phyloP scores from a whole-genome alignment of 35 echinoderm and acorn worm species.

The Ophiothrix spiculata region DNA sequence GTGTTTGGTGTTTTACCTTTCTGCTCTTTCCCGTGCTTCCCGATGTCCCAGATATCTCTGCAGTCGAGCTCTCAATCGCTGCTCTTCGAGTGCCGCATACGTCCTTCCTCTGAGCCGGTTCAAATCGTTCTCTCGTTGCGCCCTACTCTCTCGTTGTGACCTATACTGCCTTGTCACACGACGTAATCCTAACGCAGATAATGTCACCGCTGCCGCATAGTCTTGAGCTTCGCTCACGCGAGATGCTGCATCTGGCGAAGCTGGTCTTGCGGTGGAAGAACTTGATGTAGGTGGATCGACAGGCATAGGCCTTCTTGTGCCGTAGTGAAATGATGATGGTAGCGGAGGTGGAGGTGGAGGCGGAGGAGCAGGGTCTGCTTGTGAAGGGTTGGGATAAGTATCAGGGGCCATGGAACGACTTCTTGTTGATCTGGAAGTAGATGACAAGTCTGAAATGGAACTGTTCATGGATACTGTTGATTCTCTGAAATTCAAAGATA shows the following conservation, averaged over 20 bases:
- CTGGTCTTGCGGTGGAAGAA: neutral
- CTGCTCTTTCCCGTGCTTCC: neutral
- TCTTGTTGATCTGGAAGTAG: slow-evolving; percentile 7
- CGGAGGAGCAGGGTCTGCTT: neutral
- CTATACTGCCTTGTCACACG: neutral
- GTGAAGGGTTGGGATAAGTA: slow-evolving; percentile 27
- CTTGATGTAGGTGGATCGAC: neutral
- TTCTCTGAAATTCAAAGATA: neutral
- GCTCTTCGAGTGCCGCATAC: neutral
- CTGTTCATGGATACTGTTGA: neutral
- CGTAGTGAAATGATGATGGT: slow-evolving; percentile 11
- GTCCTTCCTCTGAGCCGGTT: neutral
- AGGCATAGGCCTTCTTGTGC: neutral
- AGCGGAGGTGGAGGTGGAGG: slow-evolving; percentile 5
- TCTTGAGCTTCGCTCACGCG: slow-evolving; percentile 40
- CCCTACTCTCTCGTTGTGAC: neutral
- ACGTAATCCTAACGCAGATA: slow-evolving; percentile 29
- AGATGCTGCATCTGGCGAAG: slow-evolving; percentile 38
- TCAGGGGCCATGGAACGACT: slow-evolving; percentile 28
- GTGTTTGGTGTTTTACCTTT: neutral
- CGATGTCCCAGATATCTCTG: neutral
- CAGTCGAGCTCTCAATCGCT: neutral
- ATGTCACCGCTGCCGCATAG: slow-evolving; percentile 54
- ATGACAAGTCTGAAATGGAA: neutral
- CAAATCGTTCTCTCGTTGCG: neutral